phyloP scores from a whole-genome alignment of 2,797 vertebrate genomes.

The Channa striata region DNA sequence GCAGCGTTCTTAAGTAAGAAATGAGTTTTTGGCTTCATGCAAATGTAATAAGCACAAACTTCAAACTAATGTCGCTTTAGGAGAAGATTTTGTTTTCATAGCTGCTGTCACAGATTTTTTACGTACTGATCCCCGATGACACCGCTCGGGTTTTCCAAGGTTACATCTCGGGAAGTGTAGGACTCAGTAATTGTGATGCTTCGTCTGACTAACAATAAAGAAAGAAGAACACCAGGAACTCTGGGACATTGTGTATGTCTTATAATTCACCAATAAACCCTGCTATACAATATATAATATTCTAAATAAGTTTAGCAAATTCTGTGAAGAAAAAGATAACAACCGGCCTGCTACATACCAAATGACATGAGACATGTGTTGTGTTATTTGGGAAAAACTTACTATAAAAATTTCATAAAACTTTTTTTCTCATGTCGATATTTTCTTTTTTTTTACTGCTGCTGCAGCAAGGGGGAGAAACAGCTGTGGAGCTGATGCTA shows the following conservation, averaged over 20 bases:
- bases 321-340: no score
- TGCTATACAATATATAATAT: no score
- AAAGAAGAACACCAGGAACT: no score
- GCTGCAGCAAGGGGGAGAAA: neutral
- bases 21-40: no score
- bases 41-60: neutral
- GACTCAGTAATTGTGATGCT: neutral
- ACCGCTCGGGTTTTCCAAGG: neutral
- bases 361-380: no score
- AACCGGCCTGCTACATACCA: no score
- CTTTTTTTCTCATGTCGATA: neutral
- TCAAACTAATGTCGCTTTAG: neutral
- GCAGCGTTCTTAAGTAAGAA: no score
- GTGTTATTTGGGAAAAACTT: no score
- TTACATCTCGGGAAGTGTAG: neutral
- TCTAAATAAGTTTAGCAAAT: no score
- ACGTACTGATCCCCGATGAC: neutral
- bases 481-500: slow-evolving; percentile 26
- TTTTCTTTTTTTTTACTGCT: neutral
- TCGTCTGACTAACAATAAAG: no score
- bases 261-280: no score
- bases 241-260: no score
- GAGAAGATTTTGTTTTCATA: neutral
- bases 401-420: neutral
- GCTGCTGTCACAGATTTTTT: neutral